Evolutionary conservation across 2,797 vertebrate genomes (phyloP).

Genomic region (Falco concolor): DNA sequence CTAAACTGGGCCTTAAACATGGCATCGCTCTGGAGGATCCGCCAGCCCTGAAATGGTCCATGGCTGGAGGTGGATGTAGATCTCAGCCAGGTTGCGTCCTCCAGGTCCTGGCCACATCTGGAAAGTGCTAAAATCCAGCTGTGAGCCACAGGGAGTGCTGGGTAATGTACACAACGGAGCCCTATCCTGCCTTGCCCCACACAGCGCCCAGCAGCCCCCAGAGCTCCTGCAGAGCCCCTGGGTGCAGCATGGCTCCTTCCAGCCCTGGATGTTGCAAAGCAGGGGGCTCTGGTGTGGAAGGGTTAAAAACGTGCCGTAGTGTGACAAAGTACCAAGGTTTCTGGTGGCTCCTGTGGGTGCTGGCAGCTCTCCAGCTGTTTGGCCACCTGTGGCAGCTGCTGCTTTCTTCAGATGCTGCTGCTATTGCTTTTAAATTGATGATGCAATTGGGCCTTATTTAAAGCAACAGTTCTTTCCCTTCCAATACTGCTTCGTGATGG

Average conservation of each 20-base stretch:
- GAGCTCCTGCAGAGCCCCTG: not conserved
- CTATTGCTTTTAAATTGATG: constrained; percentile 60
- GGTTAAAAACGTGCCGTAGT: not conserved
- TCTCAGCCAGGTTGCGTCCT: not conserved
- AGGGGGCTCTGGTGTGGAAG: not conserved
- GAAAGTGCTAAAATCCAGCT: not conserved
- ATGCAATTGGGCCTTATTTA: constrained; percentile 53
- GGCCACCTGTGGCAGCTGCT: constrained; percentile 62
- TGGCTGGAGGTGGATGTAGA: accelerated
- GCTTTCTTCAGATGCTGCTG: constrained; percentile 39
- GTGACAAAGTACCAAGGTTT: not conserved
- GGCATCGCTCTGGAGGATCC: not conserved
- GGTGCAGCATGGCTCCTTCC: not conserved
- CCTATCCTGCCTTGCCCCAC: not conserved
- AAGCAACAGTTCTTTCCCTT: constrained; percentile 46
- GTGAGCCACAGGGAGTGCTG: not conserved
- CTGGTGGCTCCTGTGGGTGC: not conserved
- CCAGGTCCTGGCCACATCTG: not conserved
- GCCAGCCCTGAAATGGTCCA: not conserved
- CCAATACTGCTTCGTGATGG: not conserved
- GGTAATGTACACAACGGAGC: accelerated
- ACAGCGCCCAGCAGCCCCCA: not conserved
- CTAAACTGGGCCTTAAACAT: not conserved
- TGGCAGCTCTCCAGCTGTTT: constrained; percentile 59
- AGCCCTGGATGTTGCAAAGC: accelerated